Evolutionary conservation across 2,797 vertebrate genomes (phyloP), one percentile per base, ranked within the genome.

Genomic region (Adelosebastes latens): DNA sequence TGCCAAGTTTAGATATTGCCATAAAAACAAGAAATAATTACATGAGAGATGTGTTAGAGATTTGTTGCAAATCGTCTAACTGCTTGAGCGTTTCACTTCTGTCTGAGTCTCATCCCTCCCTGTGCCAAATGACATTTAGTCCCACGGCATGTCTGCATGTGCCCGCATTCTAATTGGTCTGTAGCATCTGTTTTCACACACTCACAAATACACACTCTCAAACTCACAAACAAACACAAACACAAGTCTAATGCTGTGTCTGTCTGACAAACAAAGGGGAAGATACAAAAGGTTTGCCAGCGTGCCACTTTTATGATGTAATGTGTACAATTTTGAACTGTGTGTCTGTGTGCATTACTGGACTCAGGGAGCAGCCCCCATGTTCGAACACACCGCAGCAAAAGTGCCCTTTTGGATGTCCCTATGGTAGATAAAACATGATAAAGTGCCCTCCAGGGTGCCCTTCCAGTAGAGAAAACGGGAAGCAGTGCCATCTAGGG

Each of bases 121-220:
- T 60, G 29, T 27, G 56, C 53, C 46, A 56, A 63, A 71, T 56
- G 49, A 31, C 49, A 56, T 56, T 31, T 56, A 56, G 32, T 64
- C 36, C 49, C 34, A 31, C 14, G 1, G 25, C 52, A 67, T 52
- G 58, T 60, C 56, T 65, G 59, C 27, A 63, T 82, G 52, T 32
- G 46, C 24, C 16, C 9, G 11, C 16, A 2, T 53, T 75, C 46
- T 79, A 79, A 71, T 56, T 71, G 72, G 65, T 75, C 76, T 65
- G 65, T 42, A 61, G 22, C 72, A 71, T 74, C 52, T 60, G 76
- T 64, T 53, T 22, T 64, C 70, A 55, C 58, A 74, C 5, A 64
- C 31, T 36, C 53, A 20, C 6, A 70, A 20, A 42, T 4, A 25
- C 59, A 69, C 42, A 10, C 22, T 18, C 8, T 42, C 32, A 62